Evolutionary conservation across 2,113 vertebrate genomes (phyloP).

Genomic region (Heterotis niloticus): DNA sequence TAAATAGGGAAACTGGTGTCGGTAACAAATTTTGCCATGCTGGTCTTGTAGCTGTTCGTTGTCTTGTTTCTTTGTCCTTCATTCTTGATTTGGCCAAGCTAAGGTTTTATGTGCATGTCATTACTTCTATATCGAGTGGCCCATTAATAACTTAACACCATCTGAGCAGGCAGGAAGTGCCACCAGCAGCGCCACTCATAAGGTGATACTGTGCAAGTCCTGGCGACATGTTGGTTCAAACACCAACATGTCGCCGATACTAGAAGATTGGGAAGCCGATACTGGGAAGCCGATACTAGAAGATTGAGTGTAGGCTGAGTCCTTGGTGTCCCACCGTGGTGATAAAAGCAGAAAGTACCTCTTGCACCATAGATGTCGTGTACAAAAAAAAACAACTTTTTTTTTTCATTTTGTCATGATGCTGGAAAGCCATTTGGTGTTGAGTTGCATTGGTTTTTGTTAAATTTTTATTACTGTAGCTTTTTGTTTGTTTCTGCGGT

Average conservation of each 20-base stretch:
- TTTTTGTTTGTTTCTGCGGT: not conserved
- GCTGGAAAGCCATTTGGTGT: not conserved
- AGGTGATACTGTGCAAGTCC: constrained; percentile 2
- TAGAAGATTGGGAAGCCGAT: not conserved
- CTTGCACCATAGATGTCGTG: too few relatives aligned
- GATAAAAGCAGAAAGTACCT: not conserved
- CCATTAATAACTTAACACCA: constrained; percentile 1
- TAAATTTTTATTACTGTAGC: not conserved
- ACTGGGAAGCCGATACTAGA: not conserved
- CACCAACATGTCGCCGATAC: not conserved
- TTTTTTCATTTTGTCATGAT: too few relatives aligned
- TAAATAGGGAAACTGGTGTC: not conserved
- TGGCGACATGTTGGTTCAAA: not conserved
- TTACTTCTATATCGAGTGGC: not conserved
- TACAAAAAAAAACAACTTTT: too few relatives aligned
- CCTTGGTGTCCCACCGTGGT: not conserved
- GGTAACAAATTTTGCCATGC: not conserved
- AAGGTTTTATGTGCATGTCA: not conserved
- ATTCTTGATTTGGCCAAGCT: not conserved
- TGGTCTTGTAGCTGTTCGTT: not conserved
- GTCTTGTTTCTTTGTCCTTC: not conserved
- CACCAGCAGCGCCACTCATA: not conserved
- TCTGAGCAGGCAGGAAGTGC: constrained; percentile 12
- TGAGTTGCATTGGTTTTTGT: not conserved
- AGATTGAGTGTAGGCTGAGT: not conserved